These are phyloP conservation scores for Phyllostomus discolor DNA, from an alignment of 2,113 vertebrate species.

Conservation along the genomic window DNA sequence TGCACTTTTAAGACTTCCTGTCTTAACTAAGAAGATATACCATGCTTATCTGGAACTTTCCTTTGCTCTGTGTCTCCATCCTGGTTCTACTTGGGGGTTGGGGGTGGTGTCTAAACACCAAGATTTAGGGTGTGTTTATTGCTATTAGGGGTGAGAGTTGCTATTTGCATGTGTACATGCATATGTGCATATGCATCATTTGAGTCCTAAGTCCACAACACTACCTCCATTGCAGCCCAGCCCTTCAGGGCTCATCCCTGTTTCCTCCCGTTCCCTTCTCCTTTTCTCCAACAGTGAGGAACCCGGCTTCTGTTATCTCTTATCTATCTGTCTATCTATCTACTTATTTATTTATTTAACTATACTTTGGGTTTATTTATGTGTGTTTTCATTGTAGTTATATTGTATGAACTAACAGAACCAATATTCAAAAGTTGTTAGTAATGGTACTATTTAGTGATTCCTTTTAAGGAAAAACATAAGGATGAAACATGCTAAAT, in stretches of 20 bases:
- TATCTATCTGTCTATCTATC: neutral
- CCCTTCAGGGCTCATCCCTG: neutral
- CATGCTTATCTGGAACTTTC: neutral
- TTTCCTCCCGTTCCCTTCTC: neutral
- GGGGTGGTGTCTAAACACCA: neutral
- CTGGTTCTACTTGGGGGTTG: neutral
- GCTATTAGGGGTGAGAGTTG: neutral
- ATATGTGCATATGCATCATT: too few species aligned
- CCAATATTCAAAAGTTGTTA: too few species aligned
- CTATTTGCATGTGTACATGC: neutral
- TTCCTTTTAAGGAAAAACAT: too few species aligned
- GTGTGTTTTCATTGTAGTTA: too few species aligned
- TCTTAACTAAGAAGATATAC: neutral
- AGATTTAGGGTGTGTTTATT: neutral
- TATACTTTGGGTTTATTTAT: too few species aligned
- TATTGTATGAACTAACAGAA: too few species aligned
- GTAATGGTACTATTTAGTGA: too few species aligned
- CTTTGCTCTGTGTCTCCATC: neutral
- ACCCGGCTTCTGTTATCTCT: neutral
- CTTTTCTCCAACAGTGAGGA: neutral
- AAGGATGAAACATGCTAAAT: too few species aligned
- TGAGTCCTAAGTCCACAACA: rapidly evolving
- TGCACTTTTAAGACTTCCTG: neutral
- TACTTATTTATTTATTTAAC: too few species aligned
- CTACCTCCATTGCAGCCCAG: too few species aligned